phyloP scores from a whole-genome alignment of 2,888 invertebrate species.

The Lordiphosa andalusiaca region DNA sequence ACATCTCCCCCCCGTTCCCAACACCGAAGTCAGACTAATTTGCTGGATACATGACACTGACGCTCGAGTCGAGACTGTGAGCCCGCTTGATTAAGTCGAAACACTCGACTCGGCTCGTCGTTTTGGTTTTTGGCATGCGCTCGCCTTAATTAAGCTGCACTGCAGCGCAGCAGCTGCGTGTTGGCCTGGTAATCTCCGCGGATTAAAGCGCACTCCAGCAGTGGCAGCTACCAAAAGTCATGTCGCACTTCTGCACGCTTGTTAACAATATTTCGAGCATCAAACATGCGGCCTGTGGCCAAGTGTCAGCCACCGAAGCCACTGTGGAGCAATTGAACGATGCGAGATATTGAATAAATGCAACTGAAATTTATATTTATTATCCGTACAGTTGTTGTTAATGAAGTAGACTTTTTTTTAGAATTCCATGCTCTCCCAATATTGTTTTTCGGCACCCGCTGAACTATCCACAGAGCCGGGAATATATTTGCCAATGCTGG shows the following conservation, averaged over 20 bases:
- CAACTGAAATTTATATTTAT: background rate
- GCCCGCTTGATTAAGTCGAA: conserved; percentile 64
- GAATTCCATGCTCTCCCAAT: conserved; percentile 30
- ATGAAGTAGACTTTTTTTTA: background rate
- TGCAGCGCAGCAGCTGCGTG: conserved; percentile 39
- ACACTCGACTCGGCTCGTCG: conserved; percentile 45
- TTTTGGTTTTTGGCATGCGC: conserved; percentile 60
- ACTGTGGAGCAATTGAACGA: conserved; percentile 29
- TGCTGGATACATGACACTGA: conserved; percentile 69
- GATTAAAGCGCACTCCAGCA: conserved; percentile 66
- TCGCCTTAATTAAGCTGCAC: conserved; percentile 69
- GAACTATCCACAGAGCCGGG: conserved; percentile 83
- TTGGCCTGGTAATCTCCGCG: conserved; percentile 68
- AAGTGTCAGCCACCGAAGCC: conserved; percentile 36
- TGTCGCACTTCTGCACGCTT: conserved; percentile 68
- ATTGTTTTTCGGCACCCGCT: conserved; percentile 40
- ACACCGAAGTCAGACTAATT: conserved; percentile 54
- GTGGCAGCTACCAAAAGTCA: conserved; percentile 55
- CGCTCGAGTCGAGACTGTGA: conserved; percentile 37
- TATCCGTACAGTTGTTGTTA: background rate
- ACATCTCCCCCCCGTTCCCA: conserved; percentile 13
- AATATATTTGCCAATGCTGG: conserved; percentile 88
- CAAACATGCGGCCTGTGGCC: conserved; percentile 63
- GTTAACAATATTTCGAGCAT: conserved; percentile 66
- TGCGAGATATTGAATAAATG: conserved; percentile 1